Evolutionary conservation across 2,888 invertebrate species (phyloP), one percentile per base, ranked within the genome.

Genomic region (Brachyptera putata): DNA sequence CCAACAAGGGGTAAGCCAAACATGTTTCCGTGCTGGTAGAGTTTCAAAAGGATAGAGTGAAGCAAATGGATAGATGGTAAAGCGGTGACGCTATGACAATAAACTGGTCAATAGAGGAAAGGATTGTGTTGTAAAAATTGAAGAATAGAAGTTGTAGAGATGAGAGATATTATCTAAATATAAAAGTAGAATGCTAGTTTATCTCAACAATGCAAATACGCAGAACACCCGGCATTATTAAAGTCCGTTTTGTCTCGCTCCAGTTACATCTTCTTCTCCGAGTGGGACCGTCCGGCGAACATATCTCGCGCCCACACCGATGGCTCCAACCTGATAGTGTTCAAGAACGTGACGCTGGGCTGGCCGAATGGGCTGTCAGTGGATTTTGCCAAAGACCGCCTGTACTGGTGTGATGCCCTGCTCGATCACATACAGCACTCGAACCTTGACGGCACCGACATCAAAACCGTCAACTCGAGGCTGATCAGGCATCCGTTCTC

Each of bases 321-420:
- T 70, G 98, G 97, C 1, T 86, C 84, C 0, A 89, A 89, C 66
- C 78, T 95, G 18, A 77, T 90, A 2, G 90, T 95, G 0, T 96
- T 97, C 71, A 86, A 89, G 66, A 91, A 94, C 70, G 84, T 95
- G 0, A 91, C 95, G 0, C 79, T 97, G 0, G 96, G 96, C 2
- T 98, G 97, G 97, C 98, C 98, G 0, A 98, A 98, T 73, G 97
- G 97, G 0, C 77, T 98, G 3, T 91, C 95, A 1, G 91, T 98
- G 64, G 98, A 98, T 75, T 94, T 91, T 70, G 82, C 82, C 36
- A 83, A 84, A 16, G 89, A 96, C 73, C 81, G 95, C 13, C 79
- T 98, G 0, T 98, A 97, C 75, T 98, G 98, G 97, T 96, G 95
- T 70, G 98, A 98, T 72, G 97, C 97, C 2, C 76, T 95, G 1